Base-by-base conservation (phyloP, 2,797 vertebrate genomes). In the Molossus molossus region DNA sequence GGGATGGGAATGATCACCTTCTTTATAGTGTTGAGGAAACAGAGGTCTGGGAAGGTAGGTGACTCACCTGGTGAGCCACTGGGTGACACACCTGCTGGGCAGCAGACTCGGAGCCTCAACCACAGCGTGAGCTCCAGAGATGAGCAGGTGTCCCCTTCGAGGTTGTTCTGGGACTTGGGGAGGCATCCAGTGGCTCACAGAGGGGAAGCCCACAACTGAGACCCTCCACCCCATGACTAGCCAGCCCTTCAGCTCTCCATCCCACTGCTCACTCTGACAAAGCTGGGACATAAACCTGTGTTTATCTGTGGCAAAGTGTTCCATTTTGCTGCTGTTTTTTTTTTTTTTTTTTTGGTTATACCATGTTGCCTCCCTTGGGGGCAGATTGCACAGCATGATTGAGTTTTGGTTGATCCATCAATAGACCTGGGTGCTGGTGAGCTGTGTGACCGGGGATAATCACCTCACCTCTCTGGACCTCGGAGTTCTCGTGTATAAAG, bases 161-260 rank as follows among this genome's bases (percentile, higher is more conserved):
- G 5, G 18, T 21, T 20, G 37, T 9, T 9, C 27, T 14, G 15
- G 57, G 58, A 15, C 27, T 23, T 1, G 48, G 48, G 21, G 48
- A 6, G 7, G 9, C 13, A 9, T 57, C 27, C 45, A 0, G 2
- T 6, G 6, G 6, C 21, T 55, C 48, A 13, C 58, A 33, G 40
- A 8, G 10, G 50, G 7, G 40, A 60, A 33, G 20, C 58, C 40
- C 13, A 1, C 4, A 5, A 21, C 0, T 0, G 77, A 67, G 55
- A 48, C 1, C 8, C 25, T 17, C 10, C 8, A 1, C 15, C 45
- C 7, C 0, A 0, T 0, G 45, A 6, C 15, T 21, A 73, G 33
- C 23, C 81, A 25, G 81, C 29, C 62, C n/a, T 45, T 45, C 45
- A 6, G 23, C 33, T 27, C 45, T 23, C 50, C 12, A 0, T 6